Conservation (phyloP, 1,140 invertebrate genomes). For the Nautilus pompilius region DNA sequence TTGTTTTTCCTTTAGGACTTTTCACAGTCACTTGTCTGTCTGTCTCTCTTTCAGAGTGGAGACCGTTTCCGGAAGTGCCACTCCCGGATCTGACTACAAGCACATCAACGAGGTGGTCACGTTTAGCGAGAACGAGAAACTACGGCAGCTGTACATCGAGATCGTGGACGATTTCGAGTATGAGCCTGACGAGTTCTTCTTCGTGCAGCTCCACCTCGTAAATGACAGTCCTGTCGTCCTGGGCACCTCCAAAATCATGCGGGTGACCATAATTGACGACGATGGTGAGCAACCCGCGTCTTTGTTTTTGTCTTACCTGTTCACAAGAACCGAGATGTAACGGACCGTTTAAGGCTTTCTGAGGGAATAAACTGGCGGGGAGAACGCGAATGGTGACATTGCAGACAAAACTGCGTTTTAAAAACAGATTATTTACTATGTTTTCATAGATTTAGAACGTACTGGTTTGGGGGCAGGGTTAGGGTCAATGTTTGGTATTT, state of each 20-base stretch:
- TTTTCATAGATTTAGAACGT: too few species aligned
- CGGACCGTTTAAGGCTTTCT: too few species aligned
- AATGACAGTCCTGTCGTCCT: slow-evolving; percentile 47
- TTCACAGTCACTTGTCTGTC: neutral
- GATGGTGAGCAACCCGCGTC: slow-evolving; percentile 66
- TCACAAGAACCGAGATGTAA: too few species aligned
- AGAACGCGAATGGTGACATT: too few species aligned
- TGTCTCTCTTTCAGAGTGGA: too few species aligned
- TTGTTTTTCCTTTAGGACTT: neutral
- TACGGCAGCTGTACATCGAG: slow-evolving; percentile 60
- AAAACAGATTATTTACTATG: too few species aligned
- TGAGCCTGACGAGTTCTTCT: slow-evolving; percentile 68
- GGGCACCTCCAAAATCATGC: slow-evolving; percentile 63
- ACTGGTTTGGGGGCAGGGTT: too few species aligned
- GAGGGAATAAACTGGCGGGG: too few species aligned
- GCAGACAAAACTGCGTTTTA: too few species aligned
- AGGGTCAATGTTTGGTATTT: too few species aligned
- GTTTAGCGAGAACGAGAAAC: slow-evolving; percentile 60
- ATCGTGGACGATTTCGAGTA: slow-evolving; percentile 67
- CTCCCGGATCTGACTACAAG: slow-evolving; percentile 61
- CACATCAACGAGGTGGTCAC: slow-evolving; percentile 61
- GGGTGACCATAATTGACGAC: slow-evolving; percentile 68
- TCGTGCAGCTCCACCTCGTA: slow-evolving; percentile 60
- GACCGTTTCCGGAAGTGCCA: slow-evolving; percentile 65
- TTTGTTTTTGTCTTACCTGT: too few species aligned